Evolutionary conservation across 2,113 vertebrate species (phyloP).

Genomic region (Heterochromis multidens): DNA sequence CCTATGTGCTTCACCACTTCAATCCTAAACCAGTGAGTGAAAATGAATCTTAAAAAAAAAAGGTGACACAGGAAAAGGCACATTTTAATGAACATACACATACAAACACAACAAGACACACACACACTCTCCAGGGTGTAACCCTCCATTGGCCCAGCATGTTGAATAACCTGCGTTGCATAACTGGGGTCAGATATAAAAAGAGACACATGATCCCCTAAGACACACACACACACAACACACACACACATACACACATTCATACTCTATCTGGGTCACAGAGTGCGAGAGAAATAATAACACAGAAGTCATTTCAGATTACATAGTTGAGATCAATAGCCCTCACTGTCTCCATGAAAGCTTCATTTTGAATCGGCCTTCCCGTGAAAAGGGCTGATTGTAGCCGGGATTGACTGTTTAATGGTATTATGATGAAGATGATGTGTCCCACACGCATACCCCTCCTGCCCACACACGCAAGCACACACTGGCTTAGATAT

Average conservation of each 20-base stretch:
- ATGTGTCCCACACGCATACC: neutral
- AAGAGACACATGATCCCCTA: conserved; percentile 44
- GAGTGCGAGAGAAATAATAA: conserved; percentile 56
- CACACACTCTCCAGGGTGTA: neutral
- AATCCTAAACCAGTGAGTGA: conserved; percentile 4
- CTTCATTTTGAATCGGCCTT: conserved; percentile 31
- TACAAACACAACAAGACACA: neutral
- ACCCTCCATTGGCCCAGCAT: conserved; percentile 17
- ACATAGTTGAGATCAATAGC: conserved; percentile 58
- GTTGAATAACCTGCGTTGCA: conserved; percentile 68
- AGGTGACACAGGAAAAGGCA: neutral
- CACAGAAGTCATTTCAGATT: conserved; percentile 51
- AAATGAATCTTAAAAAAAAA: conserved; percentile 2
- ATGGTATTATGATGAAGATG: conserved; percentile 2
- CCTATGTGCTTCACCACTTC: conserved; percentile 20
- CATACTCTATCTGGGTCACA: conserved; percentile 52
- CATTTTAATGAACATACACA: neutral
- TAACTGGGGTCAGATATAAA: conserved; percentile 66
- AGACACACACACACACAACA: conserved; percentile 34
- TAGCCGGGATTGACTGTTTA: conserved; percentile 28
- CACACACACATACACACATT: conserved; percentile 2
- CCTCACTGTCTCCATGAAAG: conserved; percentile 51
- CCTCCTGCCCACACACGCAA: neutral
- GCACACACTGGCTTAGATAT: neutral
- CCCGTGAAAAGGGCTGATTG: conserved; percentile 49